Evolutionary conservation across 2,113 vertebrate genomes (phyloP).

Genomic region (Tinamus guttatus): DNA sequence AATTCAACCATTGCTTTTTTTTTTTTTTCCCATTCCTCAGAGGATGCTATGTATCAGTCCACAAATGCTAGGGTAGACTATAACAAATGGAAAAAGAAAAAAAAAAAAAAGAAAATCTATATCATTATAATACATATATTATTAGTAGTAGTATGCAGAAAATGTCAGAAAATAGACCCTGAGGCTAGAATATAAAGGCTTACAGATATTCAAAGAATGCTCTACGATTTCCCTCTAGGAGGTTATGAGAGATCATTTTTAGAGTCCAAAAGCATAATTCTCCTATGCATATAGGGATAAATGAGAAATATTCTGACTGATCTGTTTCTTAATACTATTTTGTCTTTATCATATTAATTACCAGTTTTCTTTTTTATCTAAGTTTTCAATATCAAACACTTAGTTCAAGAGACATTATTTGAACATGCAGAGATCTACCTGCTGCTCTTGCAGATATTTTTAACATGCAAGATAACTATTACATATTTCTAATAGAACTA

Average conservation of each 20-base stretch:
- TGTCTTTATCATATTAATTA: neutral
- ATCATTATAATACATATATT: too few species aligned
- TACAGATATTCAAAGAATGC: neutral
- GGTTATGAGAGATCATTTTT: neutral
- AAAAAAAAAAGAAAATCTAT: neutral
- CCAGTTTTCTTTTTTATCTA: neutral
- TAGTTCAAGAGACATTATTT: neutral
- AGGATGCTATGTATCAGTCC: neutral
- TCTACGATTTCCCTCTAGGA: neutral
- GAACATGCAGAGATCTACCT: neutral
- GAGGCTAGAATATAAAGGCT: neutral
- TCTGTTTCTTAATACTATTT: neutral
- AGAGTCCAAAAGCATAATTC: neutral
- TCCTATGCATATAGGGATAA: neutral
- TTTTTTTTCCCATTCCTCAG: neutral
- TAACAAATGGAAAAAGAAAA: neutral
- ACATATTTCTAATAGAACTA: neutral
- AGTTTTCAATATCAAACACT: neutral
- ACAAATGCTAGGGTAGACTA: neutral
- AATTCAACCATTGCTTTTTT: neutral
- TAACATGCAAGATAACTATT: neutral
- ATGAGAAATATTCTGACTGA: neutral
- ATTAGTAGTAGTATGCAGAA: neutral
- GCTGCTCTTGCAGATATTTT: neutral
- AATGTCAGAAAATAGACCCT: neutral